Base-by-base conservation (phyloP, 2,797 vertebrate species). In the Catharus ustulatus region DNA sequence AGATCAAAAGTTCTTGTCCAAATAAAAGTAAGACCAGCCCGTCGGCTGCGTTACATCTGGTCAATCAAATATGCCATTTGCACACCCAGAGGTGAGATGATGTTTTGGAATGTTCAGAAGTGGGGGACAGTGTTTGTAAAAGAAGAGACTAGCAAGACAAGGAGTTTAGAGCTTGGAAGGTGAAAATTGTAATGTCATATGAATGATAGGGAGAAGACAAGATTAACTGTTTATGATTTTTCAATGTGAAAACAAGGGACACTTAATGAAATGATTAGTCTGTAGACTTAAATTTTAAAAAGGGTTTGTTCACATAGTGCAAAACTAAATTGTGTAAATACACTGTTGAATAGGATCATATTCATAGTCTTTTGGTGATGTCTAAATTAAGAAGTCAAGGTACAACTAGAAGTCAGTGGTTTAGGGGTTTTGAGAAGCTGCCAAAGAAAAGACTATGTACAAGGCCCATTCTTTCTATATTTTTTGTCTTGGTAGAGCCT, bases 51-150 rank as follows among this genome's bases (percentile, higher is more conserved):
- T 62, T 99, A 99, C 93, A 92, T 82, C 66, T 99, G 99, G 99
- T 97, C 92, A 80, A 97, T 99, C 97, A 98, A 90, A 93, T 99
- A 98, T 90, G 93, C 98, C 78, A 96, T 98, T 90, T 88, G 98
- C 49, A 97, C 95, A 67, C 40, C 76, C 20, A 97, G 85, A 96
- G 99, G 99, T 99, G 68, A 97, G 71, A 63, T 36, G 40, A 16
- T 54, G 18, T 86, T 64, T 57, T 19, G 48, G 51, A n/a, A 24
- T 84, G 30, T 83, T 91, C 38, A 72, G 69, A 84, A 24, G 6
- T 46, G 30, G 13, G 32, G 20, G 64, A 62, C 27, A 15, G 30
- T 13, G 11, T 69, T 54, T 71, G 11, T 71, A 57, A 24, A 58
- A 72, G 42, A 75, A 52, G 9, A 48, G 4, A 21, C 30, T 58